A percentile compares a stretch with the other conserved stretches of the same genome.
Conservation (phyloP, 2,888 invertebrate genomes). For the Standfussiana lucernea region DNA sequence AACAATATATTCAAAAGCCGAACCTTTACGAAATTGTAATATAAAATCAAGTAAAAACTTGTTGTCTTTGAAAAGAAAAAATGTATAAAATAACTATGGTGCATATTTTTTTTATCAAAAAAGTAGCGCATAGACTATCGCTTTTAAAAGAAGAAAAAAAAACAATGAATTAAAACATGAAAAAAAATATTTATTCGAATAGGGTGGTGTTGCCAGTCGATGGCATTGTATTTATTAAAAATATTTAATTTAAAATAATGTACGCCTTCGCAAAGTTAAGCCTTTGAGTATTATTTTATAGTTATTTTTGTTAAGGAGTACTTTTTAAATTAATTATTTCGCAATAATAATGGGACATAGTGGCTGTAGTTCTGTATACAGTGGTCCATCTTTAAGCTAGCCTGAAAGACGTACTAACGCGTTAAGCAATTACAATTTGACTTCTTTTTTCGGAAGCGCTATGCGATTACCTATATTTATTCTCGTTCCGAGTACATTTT, state of each 20-base stretch:
- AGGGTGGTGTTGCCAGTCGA: slow-evolving; percentile 48
- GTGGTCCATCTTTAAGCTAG: slow-evolving; percentile 9
- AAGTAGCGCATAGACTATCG: slow-evolving; percentile 55
- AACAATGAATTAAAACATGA: slow-evolving; percentile 39
- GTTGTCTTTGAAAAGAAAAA: slow-evolving; percentile 62
- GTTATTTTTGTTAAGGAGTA: slow-evolving; percentile 47
- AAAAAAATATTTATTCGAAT: slow-evolving; percentile 63
- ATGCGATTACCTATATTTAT: not conserved
- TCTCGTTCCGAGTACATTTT: not conserved
- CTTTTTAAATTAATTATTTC: slow-evolving; percentile 54
- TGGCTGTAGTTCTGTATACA: slow-evolving; percentile 18
- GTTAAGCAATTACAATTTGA: not conserved
- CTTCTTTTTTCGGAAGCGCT: not conserved
- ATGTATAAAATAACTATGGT: slow-evolving; percentile 53
- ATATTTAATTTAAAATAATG: slow-evolving; percentile 60
- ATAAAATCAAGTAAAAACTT: slow-evolving; percentile 1
- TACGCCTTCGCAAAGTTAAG: slow-evolving; percentile 45
- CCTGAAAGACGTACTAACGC: not conserved
- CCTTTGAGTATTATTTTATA: slow-evolving; percentile 59
- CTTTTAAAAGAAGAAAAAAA: slow-evolving; percentile 53
- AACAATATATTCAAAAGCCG: slow-evolving; percentile 35
- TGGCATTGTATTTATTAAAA: slow-evolving; percentile 57
- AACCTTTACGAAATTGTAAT: not conserved
- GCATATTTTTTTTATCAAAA: slow-evolving; percentile 66
- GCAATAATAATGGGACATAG: slow-evolving; percentile 6